Conservation (phyloP, 2,888 invertebrate species). For the Smittia sp. region DNA sequence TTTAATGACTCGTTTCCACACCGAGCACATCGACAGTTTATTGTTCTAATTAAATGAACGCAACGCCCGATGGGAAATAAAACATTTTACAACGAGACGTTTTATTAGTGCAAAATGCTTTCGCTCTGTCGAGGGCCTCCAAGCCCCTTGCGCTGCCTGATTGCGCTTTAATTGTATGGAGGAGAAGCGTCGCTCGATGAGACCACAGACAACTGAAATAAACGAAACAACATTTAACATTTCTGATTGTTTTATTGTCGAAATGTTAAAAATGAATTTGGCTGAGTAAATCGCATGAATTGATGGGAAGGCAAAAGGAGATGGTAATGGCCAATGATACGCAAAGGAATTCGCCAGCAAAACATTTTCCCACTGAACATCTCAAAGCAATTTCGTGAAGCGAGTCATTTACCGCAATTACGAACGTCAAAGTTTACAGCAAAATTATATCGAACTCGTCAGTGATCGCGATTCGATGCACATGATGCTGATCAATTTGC, state of each 20-base stretch:
- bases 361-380: constrained; percentile 25
- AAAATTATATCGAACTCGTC: neutral
- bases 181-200: neutral
- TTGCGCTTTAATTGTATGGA: constrained; percentile 37
- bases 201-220: neutral
- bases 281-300: neutral
- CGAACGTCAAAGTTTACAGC: constrained; percentile 6
- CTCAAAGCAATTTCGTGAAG: constrained; percentile 5
- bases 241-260: constrained; percentile 36
- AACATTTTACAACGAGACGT: neutral
- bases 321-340: neutral
- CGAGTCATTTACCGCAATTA: constrained; percentile 12
- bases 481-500: constrained; percentile 11
- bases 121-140: neutral
- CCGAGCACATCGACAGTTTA: constrained; percentile 5
- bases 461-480: neutral
- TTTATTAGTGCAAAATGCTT: neutral
- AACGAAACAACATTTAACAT: constrained; percentile 26
- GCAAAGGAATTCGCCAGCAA: neutral
- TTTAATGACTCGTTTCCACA: neutral
- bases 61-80: neutral
- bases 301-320: neutral
- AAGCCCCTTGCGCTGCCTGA: constrained; percentile 15
- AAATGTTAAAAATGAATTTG: constrained; percentile 17
- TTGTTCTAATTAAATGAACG: constrained; percentile 35